Evolutionary conservation across 2,797 vertebrate genomes (phyloP), one percentile per base, ranked within the genome.

Genomic region (Gadopsis bispinosus): DNA sequence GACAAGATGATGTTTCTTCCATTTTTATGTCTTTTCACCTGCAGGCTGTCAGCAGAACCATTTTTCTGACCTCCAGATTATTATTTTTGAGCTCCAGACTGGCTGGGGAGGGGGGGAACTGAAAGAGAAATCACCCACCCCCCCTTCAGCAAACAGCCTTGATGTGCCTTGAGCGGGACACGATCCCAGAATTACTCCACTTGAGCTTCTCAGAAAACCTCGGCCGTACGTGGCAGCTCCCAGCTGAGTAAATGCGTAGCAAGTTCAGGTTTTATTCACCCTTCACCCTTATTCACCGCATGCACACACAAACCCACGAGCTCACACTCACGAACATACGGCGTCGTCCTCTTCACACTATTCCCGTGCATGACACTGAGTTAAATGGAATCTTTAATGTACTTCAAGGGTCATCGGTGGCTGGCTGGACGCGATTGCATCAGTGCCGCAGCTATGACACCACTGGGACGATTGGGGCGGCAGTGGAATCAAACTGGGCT

Each of bases 381-480:
- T 70, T 83, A 77, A 92, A 87, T 83, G 45, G 81, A 83, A 87
- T 88, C 80, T 84, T 84, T 88, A 89, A 91, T 90, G 82, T 67
- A 80, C 82, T 83, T 75, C 13, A 51, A 77, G 91, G 90, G 90
- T 93, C 91, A 87, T 85, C 80, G n/a, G 79, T 70, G 88, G 77
- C 84, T 75, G 89, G 62, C 87, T 77, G 83, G 67, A 9, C 0
- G 73, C 17, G 91, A 93, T 94, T 90, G 56, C 72, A 94, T 93
- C 91, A 71, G 77, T 53, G 67, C 79, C 73, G 83, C 83, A 54
- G 88, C 85, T 72, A 86, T 93, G 92, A 93, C 90, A 93, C 91
- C 91, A 75, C 83, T 84, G 90, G 87, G 87, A 83, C 69, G 47
- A 84, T 79, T 80, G 90, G 88, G 89, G 71, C 70, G 39, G 80